Evolutionary conservation across 1,140 invertebrate genomes (phyloP), one percentile per base, ranked within the genome.

Genomic region (Tetramorium parvispinum): DNA sequence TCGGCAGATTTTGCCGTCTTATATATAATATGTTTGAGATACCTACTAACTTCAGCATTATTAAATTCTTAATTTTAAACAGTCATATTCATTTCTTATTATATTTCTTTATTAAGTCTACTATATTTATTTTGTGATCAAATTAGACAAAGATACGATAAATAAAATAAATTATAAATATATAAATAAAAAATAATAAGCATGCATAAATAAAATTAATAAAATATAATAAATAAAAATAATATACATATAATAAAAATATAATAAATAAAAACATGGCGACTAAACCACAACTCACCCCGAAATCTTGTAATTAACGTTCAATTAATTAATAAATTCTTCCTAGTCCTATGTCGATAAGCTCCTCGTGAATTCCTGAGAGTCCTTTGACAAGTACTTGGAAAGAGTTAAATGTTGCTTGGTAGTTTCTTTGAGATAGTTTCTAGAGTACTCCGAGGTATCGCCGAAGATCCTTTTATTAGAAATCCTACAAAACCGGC

Each of bases 271-370:
- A 32, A 32, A 0, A 40, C 53, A 24, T 24, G 11, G 18, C 4
- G 5, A 68, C 71, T 46, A 1, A 37, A 7, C 6, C 6, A 59
- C 16, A 3, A 82, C 79, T 82, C 51, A 75, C 79, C 68, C 0
- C 6, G 40, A 59, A 83, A 43, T 21, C 18, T 70, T 43, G 37
- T 8, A 73, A 73, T n/a, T 46, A n/a, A 71, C 11, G 66, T 59
- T 3, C 24, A 21, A 32, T 24, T 43, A 16, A 59, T 37, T 57
- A 27, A 27, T 21, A 24, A 68, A 24, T 46, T 32, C 3, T 18
- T 46, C 55, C 24, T 24, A 32, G 16, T 71, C n/a, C 13, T 18
- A 2, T 32, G 2, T 32, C 16, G n/a, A 53, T 13, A 40, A 13
- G n/a, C 7, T 40, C 16, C 16, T 43, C 18, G 6, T 11, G 7